Evolutionary conservation across 2,113 vertebrate species (phyloP), one percentile per base, ranked within the genome.

Genomic region (Cryptomyrus ogoouensis): DNA sequence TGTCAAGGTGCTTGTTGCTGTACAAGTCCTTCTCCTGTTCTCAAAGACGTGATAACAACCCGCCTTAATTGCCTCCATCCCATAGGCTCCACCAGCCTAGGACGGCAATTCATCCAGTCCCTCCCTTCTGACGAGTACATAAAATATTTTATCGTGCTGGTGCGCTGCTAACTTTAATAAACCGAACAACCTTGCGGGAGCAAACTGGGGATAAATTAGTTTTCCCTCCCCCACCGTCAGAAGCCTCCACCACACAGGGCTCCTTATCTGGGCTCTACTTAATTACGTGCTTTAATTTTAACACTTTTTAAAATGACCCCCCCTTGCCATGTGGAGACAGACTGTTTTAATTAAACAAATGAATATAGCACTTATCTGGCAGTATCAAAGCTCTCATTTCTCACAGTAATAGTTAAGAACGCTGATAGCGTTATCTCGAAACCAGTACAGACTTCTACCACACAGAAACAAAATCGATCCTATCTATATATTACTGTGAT

Each of bases 271-370:
- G 95, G 95, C 94, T 96, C 96, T 95, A 96, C 95, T 98, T 98
- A 99, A 99, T 98, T 98, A 97, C 96, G 95, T 97, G 95, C 96
- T 98, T 98, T 97, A 98, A 97, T 98, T 98, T 97, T 96, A 97
- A 96, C 95, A 96, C 96, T 98, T 96, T 96, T 95, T 94, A 94
- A 97, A 97, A 97, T 97, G 96, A 97, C 97, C 97, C 95, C 95
- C 74, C 74, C 95, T 96, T 94, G 94, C 96, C 94, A 96, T 91
- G 42, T 96, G 90, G 93, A 96, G 94, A 94, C 96, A 96, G 95
- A 93, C 95, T 96, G 97, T 95, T 97, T 98, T 98, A 98, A 99
- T 98, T 98, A 98, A 97, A 97, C 96, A 97, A 98, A 97, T 97
- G 95, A 96, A 97, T 96, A 96, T 91, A 94, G 93, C 90, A 95